Conservation (phyloP, 1,140 invertebrate species). For the Luehdorfia chinensis region DNA sequence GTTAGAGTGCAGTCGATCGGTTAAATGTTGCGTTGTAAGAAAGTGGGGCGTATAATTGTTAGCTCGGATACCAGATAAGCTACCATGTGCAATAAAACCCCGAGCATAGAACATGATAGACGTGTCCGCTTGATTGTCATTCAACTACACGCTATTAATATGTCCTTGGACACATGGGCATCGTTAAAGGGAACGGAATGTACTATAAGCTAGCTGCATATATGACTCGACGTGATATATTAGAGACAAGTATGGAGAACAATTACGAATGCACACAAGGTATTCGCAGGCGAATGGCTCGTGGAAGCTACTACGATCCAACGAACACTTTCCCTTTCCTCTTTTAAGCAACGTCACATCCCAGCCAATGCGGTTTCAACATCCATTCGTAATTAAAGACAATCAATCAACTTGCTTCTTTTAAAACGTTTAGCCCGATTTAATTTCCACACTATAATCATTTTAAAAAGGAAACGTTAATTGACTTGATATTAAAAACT, state of each 20-base stretch:
- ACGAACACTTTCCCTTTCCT: conserved; percentile 59
- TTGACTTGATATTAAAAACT: conserved; percentile 2
- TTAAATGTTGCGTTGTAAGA: conserved; percentile 20
- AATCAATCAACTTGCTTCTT: conserved; percentile 15
- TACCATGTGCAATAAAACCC: conserved; percentile 64
- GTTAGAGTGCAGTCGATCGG: not conserved
- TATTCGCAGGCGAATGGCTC: conserved; percentile 23
- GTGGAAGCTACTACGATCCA: conserved; percentile 49
- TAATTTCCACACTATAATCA: conserved; percentile 2
- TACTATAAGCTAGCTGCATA: too few relatives aligned
- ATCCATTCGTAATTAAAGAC: conserved; percentile 23
- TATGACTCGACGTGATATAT: too few relatives aligned
- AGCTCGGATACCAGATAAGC: conserved; percentile 63
- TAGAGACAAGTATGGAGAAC: conserved; percentile 11
- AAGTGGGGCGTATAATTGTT: conserved; percentile 66
- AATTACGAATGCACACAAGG: conserved; percentile 18
- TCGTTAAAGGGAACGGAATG: not conserved
- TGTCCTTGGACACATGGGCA: conserved; percentile 58
- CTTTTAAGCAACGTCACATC: conserved; percentile 32
- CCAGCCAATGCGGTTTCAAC: conserved; percentile 18
- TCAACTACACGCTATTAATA: conserved; percentile 52
- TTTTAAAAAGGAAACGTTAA: conserved; percentile 9
- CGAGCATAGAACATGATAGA: conserved; percentile 49
- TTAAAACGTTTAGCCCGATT: not conserved
- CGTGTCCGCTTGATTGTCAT: conserved; percentile 46